Percentiles rank a stretch among this genome's conserved stretches.
Evolutionary conservation across 2,888 invertebrate genomes (phyloP).

Genomic region (Eulithis prunata): DNA sequence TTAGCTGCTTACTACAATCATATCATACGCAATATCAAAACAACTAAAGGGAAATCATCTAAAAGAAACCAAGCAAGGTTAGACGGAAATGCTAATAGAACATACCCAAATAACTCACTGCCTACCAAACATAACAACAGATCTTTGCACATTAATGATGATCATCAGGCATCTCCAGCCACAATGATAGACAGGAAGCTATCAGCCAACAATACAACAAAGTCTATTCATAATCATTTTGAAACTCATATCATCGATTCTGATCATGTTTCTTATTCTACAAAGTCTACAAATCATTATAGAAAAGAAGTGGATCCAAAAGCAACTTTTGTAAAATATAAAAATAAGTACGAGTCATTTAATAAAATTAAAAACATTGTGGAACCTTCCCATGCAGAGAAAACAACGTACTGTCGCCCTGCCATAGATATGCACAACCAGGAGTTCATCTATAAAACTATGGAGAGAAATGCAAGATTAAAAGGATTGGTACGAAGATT

Average conservation of each 20-base stretch:
- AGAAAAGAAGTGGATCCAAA: neutral
- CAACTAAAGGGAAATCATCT: neutral
- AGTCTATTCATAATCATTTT: neutral
- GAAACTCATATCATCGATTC: slow-evolving; percentile 4
- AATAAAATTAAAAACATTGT: slow-evolving; percentile 2
- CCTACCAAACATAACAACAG: slow-evolving; percentile 7
- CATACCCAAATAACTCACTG: neutral
- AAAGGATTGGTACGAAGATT: slow-evolving; percentile 57
- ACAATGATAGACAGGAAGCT: neutral
- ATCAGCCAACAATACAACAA: neutral
- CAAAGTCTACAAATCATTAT: slow-evolving; percentile 11
- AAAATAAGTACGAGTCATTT: neutral
- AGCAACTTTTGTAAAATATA: neutral
- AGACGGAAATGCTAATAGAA: slow-evolving; percentile 6
- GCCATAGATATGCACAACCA: slow-evolving; percentile 50
- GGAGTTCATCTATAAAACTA: slow-evolving; percentile 55
- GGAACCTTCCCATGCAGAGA: slow-evolving; percentile 48
- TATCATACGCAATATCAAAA: slow-evolving; percentile 12
- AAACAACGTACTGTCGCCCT: slow-evolving; percentile 61
- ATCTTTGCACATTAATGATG: slow-evolving; percentile 6
- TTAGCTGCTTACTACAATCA: slow-evolving; percentile 19
- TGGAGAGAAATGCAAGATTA: slow-evolving; percentile 60
- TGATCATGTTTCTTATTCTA: slow-evolving; percentile 9
- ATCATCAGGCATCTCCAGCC: slow-evolving; percentile 1
- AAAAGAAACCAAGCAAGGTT: slow-evolving; percentile 8